These are phyloP conservation scores for Stictocephala bisonia DNA, from an alignment of 2,888 invertebrate genomes.

Conservation along the genomic window DNA sequence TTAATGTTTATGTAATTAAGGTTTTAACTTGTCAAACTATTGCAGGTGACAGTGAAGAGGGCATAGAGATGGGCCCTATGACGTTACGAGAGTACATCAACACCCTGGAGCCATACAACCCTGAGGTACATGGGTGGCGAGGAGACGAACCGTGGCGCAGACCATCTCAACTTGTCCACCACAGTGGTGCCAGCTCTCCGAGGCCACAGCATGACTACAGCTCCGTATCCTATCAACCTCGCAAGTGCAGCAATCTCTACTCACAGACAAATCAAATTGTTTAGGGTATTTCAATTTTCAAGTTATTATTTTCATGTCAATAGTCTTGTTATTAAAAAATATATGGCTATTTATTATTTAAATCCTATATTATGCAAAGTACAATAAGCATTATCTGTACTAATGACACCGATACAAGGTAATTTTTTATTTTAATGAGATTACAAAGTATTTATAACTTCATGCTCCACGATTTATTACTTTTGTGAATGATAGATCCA, in stretches of 20 bases:
- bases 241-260: not conserved
- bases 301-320: too few species aligned
- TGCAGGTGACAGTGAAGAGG: conserved; percentile 38
- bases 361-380: too few species aligned
- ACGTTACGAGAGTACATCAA: conserved; percentile 58
- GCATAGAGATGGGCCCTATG: conserved; percentile 56
- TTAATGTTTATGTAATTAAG: not conserved
- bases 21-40: too few species aligned
- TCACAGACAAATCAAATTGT: not conserved
- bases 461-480: too few species aligned
- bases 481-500: too few species aligned
- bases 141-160: conserved; percentile 55
- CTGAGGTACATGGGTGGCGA: conserved; percentile 59
- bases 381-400: too few species aligned
- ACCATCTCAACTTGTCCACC: not conserved
- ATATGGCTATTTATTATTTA: too few species aligned
- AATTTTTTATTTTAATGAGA: too few species aligned
- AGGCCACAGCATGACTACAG: not conserved
- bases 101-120: conserved; percentile 59
- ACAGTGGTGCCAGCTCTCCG: not conserved
- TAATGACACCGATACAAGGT: too few species aligned
- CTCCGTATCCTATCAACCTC: not conserved
- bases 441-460: too few species aligned
- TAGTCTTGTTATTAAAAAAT: too few species aligned
- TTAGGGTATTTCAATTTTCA: too few species aligned